Base-by-base conservation (phyloP, 2,888 invertebrate genomes). In the Ischnura elegans region DNA sequence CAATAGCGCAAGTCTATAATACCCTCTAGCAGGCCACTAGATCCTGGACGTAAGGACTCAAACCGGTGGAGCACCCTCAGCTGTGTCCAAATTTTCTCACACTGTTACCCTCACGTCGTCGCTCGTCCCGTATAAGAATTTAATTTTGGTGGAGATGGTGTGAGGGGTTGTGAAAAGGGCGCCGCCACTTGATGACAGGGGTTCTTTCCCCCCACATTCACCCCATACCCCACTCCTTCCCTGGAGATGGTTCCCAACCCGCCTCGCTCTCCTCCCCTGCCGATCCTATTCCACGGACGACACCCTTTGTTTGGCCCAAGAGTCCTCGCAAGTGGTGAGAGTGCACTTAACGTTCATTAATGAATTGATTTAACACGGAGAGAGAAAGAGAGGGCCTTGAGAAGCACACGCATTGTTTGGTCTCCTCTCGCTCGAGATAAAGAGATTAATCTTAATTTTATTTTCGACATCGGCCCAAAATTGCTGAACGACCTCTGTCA, bases 361-460 rank as follows among this genome's bases (percentile, higher is more conserved):
- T 66, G 76, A 76, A 76, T 76, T 76, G 76, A 76, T 76, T 76
- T 76, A 76, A 36, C 36, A 76, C 36, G 10, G 13, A 76, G 51
- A 10, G 51, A 51, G 51, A 51, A 19, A 47, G 6, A 47, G 47
- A 47, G 8, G 6, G 8, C 76, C 13, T 13, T 29, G 76, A 25
- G 16, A 76, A 76, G 29, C 13, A 36, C 13, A 36, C 13, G 36
- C 76, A 36, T 76, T 76, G 76, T 66, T 5, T 29, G 29, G 29
- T 29, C 66, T 4, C 36, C 76, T 76, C 36, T 76, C 76, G 2
- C 16, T 16, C 51, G 51, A 51, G 13, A 13, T 2, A 10, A 76
- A 76, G 76, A 36, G 13, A 76, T 29, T 76, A 13, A 21, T 25
- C n/a, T 61, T 61, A 1, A 25, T 19, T 55, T 6, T 55, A 13